Evolutionary conservation across 1,140 invertebrate species (phyloP).

Genomic region (Philotrypesis tridentata): DNA sequence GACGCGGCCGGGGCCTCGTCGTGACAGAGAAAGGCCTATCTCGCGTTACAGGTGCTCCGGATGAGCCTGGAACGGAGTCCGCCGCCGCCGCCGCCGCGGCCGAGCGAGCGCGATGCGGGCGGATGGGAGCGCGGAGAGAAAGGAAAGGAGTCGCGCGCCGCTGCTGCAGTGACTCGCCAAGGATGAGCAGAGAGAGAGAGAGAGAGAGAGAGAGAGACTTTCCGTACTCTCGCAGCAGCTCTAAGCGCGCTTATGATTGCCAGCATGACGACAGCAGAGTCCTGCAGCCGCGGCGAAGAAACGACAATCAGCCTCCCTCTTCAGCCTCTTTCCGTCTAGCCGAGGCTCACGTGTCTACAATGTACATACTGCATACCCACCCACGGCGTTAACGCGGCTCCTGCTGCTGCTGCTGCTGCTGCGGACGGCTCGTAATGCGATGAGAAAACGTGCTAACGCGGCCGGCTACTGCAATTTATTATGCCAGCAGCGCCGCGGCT

Average conservation of each 20-base stretch:
- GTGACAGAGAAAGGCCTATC: slow-evolving; percentile 48
- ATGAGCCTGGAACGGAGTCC: not conserved
- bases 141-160: not conserved
- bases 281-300: too few species aligned
- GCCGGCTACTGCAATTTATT: too few species aligned
- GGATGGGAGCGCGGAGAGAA: not conserved
- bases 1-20: slow-evolving; percentile 17
- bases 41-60: slow-evolving; percentile 51
- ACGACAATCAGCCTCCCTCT: too few species aligned
- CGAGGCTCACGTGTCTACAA: too few species aligned
- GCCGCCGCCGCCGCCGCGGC: too few species aligned
- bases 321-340: not conserved
- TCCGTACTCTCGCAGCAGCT: too few species aligned
- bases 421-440: not conserved
- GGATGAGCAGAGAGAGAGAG: not conserved
- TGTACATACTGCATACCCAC: not conserved
- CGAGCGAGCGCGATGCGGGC: not conserved
- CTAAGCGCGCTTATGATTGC: slow-evolving; percentile 29
- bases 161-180: not conserved
- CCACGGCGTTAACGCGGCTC: not conserved
- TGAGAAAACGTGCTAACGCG: too few species aligned
- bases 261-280: slow-evolving; percentile 6
- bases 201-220: not conserved
- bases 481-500: too few species aligned
- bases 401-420: not conserved